Evolutionary conservation across 1,140 invertebrate species (phyloP).

Genomic region (Apis dorsata): DNA sequence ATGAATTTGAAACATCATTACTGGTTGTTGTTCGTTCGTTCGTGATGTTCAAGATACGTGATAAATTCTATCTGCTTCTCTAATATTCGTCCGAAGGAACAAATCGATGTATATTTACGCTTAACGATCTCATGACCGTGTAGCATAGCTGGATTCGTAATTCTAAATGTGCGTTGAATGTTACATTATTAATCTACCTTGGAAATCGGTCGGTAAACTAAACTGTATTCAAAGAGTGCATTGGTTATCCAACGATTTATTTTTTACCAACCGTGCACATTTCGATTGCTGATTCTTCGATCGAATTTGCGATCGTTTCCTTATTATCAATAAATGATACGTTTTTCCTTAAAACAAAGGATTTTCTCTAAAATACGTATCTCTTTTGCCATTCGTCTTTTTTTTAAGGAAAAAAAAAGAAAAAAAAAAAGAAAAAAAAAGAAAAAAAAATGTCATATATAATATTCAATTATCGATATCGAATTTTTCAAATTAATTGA

Average conservation of each 20-base stretch:
- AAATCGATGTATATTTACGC: slow-evolving; percentile 24
- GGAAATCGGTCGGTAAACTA: background rate
- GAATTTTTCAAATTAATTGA: background rate
- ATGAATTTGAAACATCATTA: background rate
- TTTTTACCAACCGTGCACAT: slow-evolving; percentile 1
- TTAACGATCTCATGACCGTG: slow-evolving; percentile 39
- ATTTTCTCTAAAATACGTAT: background rate
- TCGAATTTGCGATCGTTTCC: slow-evolving; percentile 7
- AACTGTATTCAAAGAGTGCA: background rate
- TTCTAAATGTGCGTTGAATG: slow-evolving; percentile 31
- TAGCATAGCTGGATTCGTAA: slow-evolving; percentile 46
- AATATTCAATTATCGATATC: background rate
- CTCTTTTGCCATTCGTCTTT: background rate
- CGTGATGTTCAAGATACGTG: background rate
- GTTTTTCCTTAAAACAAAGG: background rate
- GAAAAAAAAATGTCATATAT: background rate
- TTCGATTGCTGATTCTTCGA: slow-evolving; percentile 11
- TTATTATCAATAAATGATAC: slow-evolving; percentile 1
- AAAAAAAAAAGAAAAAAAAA: background rate
- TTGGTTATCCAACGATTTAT: background rate
- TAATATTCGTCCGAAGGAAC: slow-evolving; percentile 18
- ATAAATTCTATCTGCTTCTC: background rate
- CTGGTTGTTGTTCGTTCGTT: background rate
- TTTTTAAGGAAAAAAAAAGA: background rate
- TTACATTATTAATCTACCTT: slow-evolving; percentile 19